Evolutionary conservation across 2,888 invertebrate species (phyloP), one percentile per base, ranked within the genome.

Genomic region (Drosophila pseudotalamancana): DNA sequence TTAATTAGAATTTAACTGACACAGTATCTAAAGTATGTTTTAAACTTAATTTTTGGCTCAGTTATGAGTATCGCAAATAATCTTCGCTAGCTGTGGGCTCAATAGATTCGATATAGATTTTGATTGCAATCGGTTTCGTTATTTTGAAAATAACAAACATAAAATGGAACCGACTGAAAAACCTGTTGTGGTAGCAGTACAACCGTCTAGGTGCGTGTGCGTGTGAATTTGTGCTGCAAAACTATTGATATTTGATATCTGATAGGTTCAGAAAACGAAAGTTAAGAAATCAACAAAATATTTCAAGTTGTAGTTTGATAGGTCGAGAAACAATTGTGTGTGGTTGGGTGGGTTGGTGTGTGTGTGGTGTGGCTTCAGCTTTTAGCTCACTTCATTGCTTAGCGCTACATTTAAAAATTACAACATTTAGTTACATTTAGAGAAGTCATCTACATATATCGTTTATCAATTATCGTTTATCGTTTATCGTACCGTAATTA

Each of bases 41-140:
- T 67, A 63, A 63, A 69, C 59, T 65, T 87, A 74, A 66, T 87
- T 84, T 87, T 82, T 82, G 81, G 81, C 81, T 82, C 87, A 77
- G 85, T 77, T 77, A 77, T 82, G 81, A 82, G 81, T 82, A 87
- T 75, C 80, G 80, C 77, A 77, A 71, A 67, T 74, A 65, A 80
- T 72, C 74, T 80, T 69, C 70, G 70, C 83, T 75, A 69, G 72
- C 79, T 67, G 54, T 76, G 76, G 73, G 73, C 72, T 79, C 72
- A 69, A 65, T 77, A 84, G 87, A 82, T 82, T 82, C 81, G 87
- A 82, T 81, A 76, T 76, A 72, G 61, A 68, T 73, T 77, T 53
- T 87, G 84, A 77, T 86, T 77, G 73, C 77, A 67, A 73, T 73
- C 56, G 80, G 56, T 25, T 70, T 40, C 12, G 6, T 25, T 19